Evolutionary conservation across 2,113 vertebrate genomes (phyloP).

Genomic region (Canis aureus): DNA sequence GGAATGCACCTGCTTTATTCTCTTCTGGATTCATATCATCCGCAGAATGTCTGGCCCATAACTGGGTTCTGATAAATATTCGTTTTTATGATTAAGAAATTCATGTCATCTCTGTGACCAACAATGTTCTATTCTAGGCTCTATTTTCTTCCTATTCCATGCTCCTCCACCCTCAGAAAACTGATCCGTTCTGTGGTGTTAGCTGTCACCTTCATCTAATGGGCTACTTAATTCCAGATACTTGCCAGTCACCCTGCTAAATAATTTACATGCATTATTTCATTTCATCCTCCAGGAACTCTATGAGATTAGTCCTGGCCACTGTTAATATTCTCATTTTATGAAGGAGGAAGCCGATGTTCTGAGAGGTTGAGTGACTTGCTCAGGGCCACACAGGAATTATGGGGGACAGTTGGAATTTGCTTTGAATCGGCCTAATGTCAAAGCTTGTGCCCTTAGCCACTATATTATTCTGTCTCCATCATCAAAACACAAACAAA

Average conservation of each 20-base stretch:
- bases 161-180: background rate
- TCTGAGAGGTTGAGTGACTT: slow-evolving; percentile 23
- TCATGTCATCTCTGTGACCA: background rate
- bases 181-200: background rate
- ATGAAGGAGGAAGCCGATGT: background rate
- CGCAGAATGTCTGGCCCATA: background rate
- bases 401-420: background rate
- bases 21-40: background rate
- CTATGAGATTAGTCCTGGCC: background rate
- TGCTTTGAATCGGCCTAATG: background rate
- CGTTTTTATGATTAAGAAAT: background rate
- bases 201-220: background rate
- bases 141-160: background rate
- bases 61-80: background rate
- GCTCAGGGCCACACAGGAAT: background rate
- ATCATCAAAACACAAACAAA: background rate
- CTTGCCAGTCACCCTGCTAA: background rate
- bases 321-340: background rate
- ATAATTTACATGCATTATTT: background rate
- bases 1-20: background rate
- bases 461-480: background rate
- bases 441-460: background rate
- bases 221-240: background rate
- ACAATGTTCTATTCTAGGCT: background rate
- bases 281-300: background rate